Evolutionary conservation across 2,113 vertebrate genomes (phyloP).

Genomic region (Crotophaga sulcirostris): DNA sequence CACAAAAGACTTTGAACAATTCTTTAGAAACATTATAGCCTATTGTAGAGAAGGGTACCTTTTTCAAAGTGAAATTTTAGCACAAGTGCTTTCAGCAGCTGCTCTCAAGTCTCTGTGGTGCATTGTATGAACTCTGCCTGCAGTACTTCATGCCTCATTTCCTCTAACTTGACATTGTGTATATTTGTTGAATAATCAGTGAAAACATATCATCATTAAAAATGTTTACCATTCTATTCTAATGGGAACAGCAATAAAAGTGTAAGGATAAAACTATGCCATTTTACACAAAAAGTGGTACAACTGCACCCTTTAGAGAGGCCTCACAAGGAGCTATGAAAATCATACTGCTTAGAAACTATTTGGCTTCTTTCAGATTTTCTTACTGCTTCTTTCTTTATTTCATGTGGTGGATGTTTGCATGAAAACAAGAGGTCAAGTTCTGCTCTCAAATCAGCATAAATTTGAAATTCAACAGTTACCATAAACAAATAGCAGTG

Average conservation of each 20-base stretch:
- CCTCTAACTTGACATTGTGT: slow-evolving; percentile 1
- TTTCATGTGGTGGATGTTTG: background rate
- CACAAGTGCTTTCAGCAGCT: slow-evolving; percentile 33
- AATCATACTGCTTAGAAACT: slow-evolving; percentile 9
- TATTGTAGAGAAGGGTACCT: slow-evolving; percentile 2
- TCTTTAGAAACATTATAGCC: background rate
- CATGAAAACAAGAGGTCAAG: slow-evolving; percentile 50
- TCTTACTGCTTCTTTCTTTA: background rate
- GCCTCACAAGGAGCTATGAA: background rate
- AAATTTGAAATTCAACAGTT: slow-evolving; percentile 55
- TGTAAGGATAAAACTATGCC: background rate
- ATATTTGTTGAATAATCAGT: slow-evolving; percentile 9
- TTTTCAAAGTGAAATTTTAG: slow-evolving; percentile 45
- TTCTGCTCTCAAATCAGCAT: slow-evolving; percentile 26
- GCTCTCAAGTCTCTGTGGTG: background rate
- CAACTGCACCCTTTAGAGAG: background rate
- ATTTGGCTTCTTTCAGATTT: background rate
- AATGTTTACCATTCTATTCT: background rate
- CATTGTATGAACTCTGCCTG: background rate
- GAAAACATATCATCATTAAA: slow-evolving; percentile 21
- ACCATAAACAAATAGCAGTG: slow-evolving; percentile 28
- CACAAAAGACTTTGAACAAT: slow-evolving; percentile 6
- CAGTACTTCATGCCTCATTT: slow-evolving; percentile 28
- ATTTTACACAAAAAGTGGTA: slow-evolving; percentile 2
- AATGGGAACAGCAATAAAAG: slow-evolving; percentile 5